Evolutionary conservation across 2,113 vertebrate species (phyloP).

Genomic region (Lampris incognitus): DNA sequence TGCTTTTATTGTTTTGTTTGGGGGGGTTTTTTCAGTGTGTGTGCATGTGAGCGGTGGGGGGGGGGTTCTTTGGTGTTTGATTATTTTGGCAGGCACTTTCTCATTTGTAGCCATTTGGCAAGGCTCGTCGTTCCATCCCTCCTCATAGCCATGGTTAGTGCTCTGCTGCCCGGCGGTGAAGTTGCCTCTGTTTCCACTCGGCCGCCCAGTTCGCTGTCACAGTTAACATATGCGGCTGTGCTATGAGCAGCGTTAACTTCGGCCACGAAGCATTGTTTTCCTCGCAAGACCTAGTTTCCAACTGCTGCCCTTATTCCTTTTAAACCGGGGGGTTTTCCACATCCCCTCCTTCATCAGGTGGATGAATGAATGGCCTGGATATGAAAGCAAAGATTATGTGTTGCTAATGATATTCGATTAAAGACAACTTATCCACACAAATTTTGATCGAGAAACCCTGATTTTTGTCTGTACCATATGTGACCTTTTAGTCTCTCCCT

Average conservation of each 20-base stretch:
- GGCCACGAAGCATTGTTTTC: no score
- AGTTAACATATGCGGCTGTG: not conserved
- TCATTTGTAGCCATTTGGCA: conserved; percentile 84
- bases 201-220: not conserved
- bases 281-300: conserved; percentile 14
- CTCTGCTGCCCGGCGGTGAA: conserved; percentile 20
- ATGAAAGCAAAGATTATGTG: not conserved
- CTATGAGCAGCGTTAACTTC: not conserved
- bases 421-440: no score
- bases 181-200: not conserved
- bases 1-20: conserved; percentile 87
- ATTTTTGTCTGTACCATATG: not conserved
- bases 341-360: no score
- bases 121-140: conserved; percentile 67
- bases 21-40: not conserved
- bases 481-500: not conserved
- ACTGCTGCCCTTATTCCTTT: not conserved
- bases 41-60: no score
- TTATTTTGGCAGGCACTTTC: conserved; percentile 87
- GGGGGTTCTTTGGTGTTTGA: conserved; percentile 51
- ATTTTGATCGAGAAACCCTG: no score
- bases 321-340: not conserved
- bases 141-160: conserved; percentile 49
- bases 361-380: no score
- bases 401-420: not conserved